Evolutionary conservation across 2,797 vertebrate species (phyloP).

Genomic region (Sebastes melanostomus): DNA sequence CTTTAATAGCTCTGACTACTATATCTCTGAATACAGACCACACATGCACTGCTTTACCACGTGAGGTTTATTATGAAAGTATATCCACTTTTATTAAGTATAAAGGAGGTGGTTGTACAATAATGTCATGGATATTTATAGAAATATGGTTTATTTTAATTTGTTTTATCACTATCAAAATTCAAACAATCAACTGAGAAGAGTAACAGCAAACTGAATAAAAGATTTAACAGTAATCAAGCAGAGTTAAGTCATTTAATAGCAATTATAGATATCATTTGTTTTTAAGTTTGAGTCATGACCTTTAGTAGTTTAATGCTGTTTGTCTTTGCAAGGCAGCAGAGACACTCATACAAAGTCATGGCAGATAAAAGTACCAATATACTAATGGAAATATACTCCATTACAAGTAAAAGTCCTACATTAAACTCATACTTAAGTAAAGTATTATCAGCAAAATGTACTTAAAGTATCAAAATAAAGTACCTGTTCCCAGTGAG

Average conservation of each 20-base stretch:
- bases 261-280: not conserved
- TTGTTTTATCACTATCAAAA: not conserved
- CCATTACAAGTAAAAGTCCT: not conserved
- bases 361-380: not conserved
- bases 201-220: not conserved
- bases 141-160: not conserved
- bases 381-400: not conserved
- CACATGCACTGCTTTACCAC: not conserved
- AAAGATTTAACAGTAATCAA: not conserved
- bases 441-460: not conserved
- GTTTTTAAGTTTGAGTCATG: not conserved
- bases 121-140: not conserved
- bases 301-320: slow-evolving; percentile 2
- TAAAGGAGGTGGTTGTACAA: not conserved
- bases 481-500: not conserved
- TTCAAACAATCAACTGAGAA: not conserved
- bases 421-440: not conserved
- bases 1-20: not conserved
- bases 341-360: not conserved
- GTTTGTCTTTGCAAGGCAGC: not conserved
- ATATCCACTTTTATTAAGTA: not conserved
- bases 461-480: not conserved
- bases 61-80: not conserved
- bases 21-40: not conserved
- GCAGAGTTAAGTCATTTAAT: not conserved